Base-by-base conservation (phyloP, 1,140 invertebrate species). In the Drosophila littoralis region DNA sequence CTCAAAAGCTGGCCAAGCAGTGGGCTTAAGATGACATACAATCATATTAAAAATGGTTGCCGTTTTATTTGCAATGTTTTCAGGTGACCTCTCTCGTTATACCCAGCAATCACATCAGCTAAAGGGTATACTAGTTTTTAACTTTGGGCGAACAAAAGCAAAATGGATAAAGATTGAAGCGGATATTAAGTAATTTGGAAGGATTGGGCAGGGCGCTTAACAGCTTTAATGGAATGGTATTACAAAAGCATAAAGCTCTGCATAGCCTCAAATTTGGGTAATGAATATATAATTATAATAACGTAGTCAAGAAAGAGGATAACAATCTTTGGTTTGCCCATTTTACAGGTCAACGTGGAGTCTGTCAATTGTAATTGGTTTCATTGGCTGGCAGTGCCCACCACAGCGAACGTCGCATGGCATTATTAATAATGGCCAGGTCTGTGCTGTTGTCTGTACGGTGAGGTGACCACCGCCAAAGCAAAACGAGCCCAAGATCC, bases 11-110 rank as follows among this genome's bases (percentile, higher is more conserved):
- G 61, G 38, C 57, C 51, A 67, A 13, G 68, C 70, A 78, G 84
- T 78, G 59, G 74, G 84, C 80, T 84, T 89, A 89, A 89, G 84
- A 89, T 89, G 84, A 89, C 84, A 89, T 81, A 89, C 84, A 89
- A 89, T 89, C 84, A 89, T 89, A 89, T 89, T 89, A 89, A 89
- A 89, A 89, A 89, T 89, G 84, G 84, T 89, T 84, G 84, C 84
- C 80, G 80, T 89, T 89, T 89, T 89, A 81, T 89, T 75, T 84
- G 80, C 84, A 81, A 83, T 85, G 68, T 89, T 89, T 89, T 78
- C 52, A 69, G 80, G 77, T 89, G 84, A 89, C 84, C 84, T 89
- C 84, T 83, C 42, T 42, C 32, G 46, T 54, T 63, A 28, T 71
- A 70, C 68, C 45, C 73, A 46, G 52, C 38, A 17, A 0, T 10